Base-by-base conservation (phyloP, 2,113 vertebrate genomes). In the Zapornia atra region DNA sequence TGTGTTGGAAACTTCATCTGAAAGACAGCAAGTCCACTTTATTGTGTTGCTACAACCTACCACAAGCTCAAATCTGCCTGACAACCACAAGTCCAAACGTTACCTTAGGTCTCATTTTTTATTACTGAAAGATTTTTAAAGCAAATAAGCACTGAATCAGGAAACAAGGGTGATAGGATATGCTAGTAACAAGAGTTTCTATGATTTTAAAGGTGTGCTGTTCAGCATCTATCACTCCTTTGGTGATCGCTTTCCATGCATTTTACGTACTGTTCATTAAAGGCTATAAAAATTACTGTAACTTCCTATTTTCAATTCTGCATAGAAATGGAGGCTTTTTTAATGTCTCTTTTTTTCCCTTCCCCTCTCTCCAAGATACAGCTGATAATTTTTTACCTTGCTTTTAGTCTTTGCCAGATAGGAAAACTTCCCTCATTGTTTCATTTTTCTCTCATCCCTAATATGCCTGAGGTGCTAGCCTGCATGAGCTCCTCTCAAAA, bases 251-350 rank as follows among this genome's bases (percentile, higher is more conserved):
- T 82, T 69, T 88, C 57, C 25, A 70, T 22, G 28, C 17, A 63
- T 66, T 90, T 79, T 50, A 91, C 44, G 12, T 77, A 42, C 28
- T 33, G 14, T 15, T 86, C 25, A 76, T 59, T 69, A 42, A 85
- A 56, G 94, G 12, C 53, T 73, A 66, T 4, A 66, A 2, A 25
- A 81, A 86, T 82, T 86, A 82, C 38, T 72, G 18, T 34, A 73
- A 42, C n/a, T 75, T 91, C 53, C 53, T 77, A 90, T 96, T 97
- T 97, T 96, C 82, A 93, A 69, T 72, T 95, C 34, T 82, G 53
- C 54, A 70, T 25, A 95, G 83, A 89, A 86, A 38, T 76, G 2
- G 8, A 66, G 20, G 4, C 1, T 1, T 59, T 90, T 22, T 25
- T 25, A 44, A 44, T 44, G 42, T 16, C n/a, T 42, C n/a, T 53